Evolutionary conservation across 2,888 invertebrate species (phyloP).

Genomic region (Parnassius glacialis): DNA sequence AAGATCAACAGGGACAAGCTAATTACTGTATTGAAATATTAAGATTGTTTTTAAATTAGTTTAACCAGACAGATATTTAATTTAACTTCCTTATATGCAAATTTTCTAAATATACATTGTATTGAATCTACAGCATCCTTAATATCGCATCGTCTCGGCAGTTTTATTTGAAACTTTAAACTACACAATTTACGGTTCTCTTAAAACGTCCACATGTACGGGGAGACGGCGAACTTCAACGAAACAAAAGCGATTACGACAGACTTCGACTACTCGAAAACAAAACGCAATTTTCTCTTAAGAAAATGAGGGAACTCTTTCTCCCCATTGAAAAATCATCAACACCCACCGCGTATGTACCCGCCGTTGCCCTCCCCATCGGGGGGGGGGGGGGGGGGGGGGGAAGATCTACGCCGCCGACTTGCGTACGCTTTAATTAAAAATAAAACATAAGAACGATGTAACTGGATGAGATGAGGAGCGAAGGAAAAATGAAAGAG

Average conservation of each 20-base stretch:
- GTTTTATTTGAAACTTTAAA: constrained; percentile 69
- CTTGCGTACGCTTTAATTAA: constrained; percentile 82
- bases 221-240: constrained; percentile 60
- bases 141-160: constrained; percentile 58
- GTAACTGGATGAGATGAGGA: constrained; percentile 82
- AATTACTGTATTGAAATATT: too few species aligned
- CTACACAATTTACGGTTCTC: constrained; percentile 69
- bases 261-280: constrained; percentile 81
- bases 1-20: too few species aligned
- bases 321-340: constrained; percentile 82
- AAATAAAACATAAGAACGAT: constrained; percentile 82
- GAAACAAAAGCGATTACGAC: constrained; percentile 81
- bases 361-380: constrained; percentile 47
- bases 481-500: constrained; percentile 82
- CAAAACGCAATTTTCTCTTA: constrained; percentile 82
- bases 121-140: constrained; percentile 43
- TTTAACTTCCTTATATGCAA: too few species aligned
- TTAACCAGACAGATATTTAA: too few species aligned
- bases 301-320: constrained; percentile 82
- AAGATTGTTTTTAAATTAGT: too few species aligned
- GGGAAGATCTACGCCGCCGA: constrained; percentile 78
- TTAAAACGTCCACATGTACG: constrained; percentile 66
- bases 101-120: constrained; percentile 9
- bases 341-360: constrained; percentile 79
- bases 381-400: constrained; percentile 53